Evolutionary conservation across 2,797 vertebrate genomes (phyloP).

Genomic region (Momotus momota): DNA sequence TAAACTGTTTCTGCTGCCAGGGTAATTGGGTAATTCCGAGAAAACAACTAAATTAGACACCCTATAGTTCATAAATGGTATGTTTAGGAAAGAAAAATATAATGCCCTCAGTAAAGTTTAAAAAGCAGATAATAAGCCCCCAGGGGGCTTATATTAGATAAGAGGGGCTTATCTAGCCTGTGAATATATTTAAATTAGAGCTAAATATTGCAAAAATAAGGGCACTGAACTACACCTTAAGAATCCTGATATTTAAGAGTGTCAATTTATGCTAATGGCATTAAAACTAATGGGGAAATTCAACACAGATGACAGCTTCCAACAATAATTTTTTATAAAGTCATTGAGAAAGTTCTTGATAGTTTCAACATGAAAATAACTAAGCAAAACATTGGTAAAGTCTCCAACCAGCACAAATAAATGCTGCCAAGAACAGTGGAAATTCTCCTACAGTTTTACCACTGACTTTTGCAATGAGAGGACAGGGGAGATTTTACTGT

Average conservation of each 20-base stretch:
- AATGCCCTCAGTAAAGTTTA: not conserved
- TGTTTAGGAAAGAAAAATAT: not conserved
- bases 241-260: not conserved
- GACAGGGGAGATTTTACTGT: not conserved
- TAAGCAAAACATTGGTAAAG: not conserved
- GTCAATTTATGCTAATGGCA: not conserved
- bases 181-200: not conserved
- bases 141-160: no score
- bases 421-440: not conserved
- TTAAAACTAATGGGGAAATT: not conserved
- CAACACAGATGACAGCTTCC: not conserved
- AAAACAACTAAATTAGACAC: not conserved
- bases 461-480: not conserved
- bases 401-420: not conserved
- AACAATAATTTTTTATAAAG: not conserved
- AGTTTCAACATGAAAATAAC: not conserved
- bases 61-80: not conserved
- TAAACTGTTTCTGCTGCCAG: not conserved
- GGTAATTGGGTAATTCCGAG: not conserved
- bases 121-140: not conserved
- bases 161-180: not conserved
- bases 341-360: not conserved
- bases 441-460: not conserved
- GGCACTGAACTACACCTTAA: not conserved
- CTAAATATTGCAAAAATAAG: not conserved